A percentile compares a stretch with the other conserved stretches of the same genome.
phyloP scores from a whole-genome alignment of 2,113 vertebrate genomes.

The Coryphaenoides rupestris region DNA sequence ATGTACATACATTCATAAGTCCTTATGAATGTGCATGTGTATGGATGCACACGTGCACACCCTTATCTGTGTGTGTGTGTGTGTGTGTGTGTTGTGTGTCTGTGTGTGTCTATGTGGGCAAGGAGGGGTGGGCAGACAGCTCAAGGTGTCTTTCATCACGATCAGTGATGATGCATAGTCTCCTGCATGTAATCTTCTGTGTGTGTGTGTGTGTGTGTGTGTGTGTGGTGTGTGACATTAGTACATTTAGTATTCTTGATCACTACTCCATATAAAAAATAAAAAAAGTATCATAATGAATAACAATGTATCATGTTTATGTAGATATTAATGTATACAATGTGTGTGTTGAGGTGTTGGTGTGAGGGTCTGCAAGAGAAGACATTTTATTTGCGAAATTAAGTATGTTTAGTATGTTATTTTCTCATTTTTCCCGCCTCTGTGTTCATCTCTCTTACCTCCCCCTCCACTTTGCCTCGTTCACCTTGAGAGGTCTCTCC shows the following conservation, averaged over 20 bases:
- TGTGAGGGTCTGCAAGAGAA: neutral
- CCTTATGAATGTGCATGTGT: neutral
- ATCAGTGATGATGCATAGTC: slow-evolving; percentile 18
- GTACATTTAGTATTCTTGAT: too few species aligned
- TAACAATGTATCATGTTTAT: neutral
- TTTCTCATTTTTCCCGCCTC: slow-evolving; percentile 19
- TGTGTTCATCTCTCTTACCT: slow-evolving; percentile 3
- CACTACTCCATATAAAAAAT: neutral
- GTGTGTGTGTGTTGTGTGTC: slow-evolving; percentile 8
- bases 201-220: slow-evolving; percentile 10
- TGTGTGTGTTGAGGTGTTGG: too few species aligned
- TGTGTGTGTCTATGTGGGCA: slow-evolving; percentile 1
- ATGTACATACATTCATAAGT: too few species aligned
- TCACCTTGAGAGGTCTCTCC: slow-evolving; percentile 46
- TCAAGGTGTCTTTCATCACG: slow-evolving; percentile 28
- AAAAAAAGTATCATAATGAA: neutral
- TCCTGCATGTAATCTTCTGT: neutral
- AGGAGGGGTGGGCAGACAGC: slow-evolving; percentile 5
- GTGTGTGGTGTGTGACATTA: neutral
- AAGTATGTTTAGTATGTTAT: neutral
- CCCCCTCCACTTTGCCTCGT: slow-evolving; percentile 14
- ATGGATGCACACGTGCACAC: neutral
- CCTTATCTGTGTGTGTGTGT: slow-evolving; percentile 1
- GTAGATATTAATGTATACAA: slow-evolving; percentile 1
- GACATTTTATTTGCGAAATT: neutral